Evolutionary conservation across 2,797 vertebrate species (phyloP).

Genomic region (Sebastes variabilis): DNA sequence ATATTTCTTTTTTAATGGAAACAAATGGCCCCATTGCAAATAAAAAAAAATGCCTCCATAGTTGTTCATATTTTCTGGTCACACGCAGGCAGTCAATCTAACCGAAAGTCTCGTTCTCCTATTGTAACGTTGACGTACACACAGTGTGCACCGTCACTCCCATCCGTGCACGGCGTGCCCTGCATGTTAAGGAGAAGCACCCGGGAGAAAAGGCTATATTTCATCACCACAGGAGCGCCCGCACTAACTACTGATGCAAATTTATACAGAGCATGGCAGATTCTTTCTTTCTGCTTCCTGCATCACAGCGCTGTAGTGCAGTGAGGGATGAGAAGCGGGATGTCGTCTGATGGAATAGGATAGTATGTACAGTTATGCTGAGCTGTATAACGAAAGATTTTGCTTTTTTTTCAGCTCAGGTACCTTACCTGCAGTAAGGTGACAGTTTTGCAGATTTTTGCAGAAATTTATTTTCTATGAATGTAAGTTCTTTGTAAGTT

Average conservation of each 20-base stretch:
- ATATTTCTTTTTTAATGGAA: background rate
- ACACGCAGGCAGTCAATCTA: background rate
- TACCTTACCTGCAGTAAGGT: constrained; percentile 11
- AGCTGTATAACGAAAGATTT: constrained; percentile 7
- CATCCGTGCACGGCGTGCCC: constrained; percentile 26
- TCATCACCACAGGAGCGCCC: constrained; percentile 63
- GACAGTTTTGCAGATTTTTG: constrained; percentile 5
- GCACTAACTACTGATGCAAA: constrained; percentile 68
- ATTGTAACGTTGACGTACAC: constrained; percentile 21
- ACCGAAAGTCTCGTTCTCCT: constrained; percentile 13
- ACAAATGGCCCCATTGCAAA: background rate
- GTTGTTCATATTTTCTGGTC: constrained; percentile 23
- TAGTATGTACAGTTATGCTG: constrained; percentile 15
- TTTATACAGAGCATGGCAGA: constrained; percentile 50
- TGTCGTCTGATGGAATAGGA: constrained; percentile 25
- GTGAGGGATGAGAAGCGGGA: constrained; percentile 17
- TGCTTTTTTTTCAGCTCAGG: constrained; percentile 1
- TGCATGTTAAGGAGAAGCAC: constrained; percentile 64
- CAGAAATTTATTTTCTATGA: background rate
- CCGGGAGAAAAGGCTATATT: constrained; percentile 58
- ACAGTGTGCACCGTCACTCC: constrained; percentile 38
- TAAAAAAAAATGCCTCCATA: background rate
- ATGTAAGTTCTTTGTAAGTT: constrained; percentile 2
- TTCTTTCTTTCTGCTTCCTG: constrained; percentile 28
- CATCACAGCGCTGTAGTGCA: constrained; percentile 20